A percentile compares a stretch with the other conserved stretches of the same genome.
These are phyloP conservation scores for Pseudococcus jackbeardsleyi DNA, from an alignment of 2,888 invertebrate genomes.

Conservation along the genomic window DNA sequence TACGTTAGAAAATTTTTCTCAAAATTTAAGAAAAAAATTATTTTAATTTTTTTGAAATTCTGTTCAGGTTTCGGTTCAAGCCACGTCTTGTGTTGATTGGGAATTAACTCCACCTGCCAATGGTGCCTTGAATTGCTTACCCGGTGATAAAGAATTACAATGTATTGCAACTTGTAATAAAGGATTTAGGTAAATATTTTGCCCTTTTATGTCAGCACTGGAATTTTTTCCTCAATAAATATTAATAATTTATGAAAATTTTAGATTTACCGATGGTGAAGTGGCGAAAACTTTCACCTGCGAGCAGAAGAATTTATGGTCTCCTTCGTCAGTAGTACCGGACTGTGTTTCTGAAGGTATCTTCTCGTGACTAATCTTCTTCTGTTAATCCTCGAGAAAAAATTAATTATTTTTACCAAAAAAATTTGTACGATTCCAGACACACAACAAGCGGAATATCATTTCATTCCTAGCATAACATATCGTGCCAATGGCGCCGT, in stretches of 20 bases:
- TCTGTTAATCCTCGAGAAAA: background rate
- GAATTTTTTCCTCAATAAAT: no score
- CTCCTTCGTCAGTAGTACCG: slow-evolving; percentile 89
- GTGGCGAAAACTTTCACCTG: slow-evolving; percentile 89
- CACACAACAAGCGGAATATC: slow-evolving; percentile 95
- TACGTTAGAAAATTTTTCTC: slow-evolving; percentile 68
- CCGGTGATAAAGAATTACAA: slow-evolving; percentile 83
- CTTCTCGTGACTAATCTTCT: slow-evolving; percentile 36
- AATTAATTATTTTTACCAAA: background rate
- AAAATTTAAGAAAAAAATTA: background rate
- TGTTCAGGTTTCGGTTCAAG: slow-evolving; percentile 84
- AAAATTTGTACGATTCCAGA: slow-evolving; percentile 71
- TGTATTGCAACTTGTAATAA: slow-evolving; percentile 92
- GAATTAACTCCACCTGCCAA: slow-evolving; percentile 90
- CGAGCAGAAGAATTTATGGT: slow-evolving; percentile 85
- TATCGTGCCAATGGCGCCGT: slow-evolving; percentile 93
- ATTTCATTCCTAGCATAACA: slow-evolving; percentile 86
- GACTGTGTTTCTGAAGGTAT: slow-evolving; percentile 94
- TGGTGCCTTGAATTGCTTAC: slow-evolving; percentile 88
- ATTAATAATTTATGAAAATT: background rate
- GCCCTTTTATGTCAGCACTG: background rate
- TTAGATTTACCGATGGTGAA: slow-evolving; percentile 89
- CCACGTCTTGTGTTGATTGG: slow-evolving; percentile 95
- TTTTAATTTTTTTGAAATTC: background rate
- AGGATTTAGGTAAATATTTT: slow-evolving; percentile 73